A percentile compares a stretch with the other conserved stretches of the same genome.
Evolutionary conservation across 1,140 invertebrate species (phyloP).

Genomic region (Charaxes varanes): DNA sequence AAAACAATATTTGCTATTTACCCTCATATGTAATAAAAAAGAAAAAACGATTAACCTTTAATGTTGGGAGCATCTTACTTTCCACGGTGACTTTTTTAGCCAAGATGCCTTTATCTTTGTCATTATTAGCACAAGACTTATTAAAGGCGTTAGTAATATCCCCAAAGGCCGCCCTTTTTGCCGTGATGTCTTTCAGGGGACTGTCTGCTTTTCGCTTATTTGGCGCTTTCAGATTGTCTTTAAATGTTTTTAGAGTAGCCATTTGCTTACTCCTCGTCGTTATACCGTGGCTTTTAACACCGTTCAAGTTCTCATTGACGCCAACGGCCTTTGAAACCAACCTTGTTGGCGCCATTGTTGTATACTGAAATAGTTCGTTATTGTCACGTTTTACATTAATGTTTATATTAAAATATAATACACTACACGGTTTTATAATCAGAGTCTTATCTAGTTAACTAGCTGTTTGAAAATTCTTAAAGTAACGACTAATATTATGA

Average conservation of each 20-base stretch:
- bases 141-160: slow-evolving; percentile 83
- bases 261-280: slow-evolving; percentile 66
- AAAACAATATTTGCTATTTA: slow-evolving; percentile 20
- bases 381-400: slow-evolving; percentile 38
- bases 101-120: slow-evolving; percentile 51
- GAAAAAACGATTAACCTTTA: slow-evolving; percentile 59
- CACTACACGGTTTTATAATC: neutral
- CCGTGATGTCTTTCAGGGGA: slow-evolving; percentile 72
- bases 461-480: slow-evolving; percentile 33
- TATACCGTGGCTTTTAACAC: slow-evolving; percentile 52
- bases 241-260: slow-evolving; percentile 59
- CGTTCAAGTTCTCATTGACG: slow-evolving; percentile 64
- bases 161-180: slow-evolving; percentile 83
- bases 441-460: slow-evolving; percentile 2
- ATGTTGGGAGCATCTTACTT: slow-evolving; percentile 67
- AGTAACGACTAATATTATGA: slow-evolving; percentile 61
- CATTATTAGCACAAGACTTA: slow-evolving; percentile 48
- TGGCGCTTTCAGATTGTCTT: slow-evolving; percentile 52
- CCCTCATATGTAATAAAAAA: slow-evolving; percentile 24
- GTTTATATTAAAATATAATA: too few species aligned
- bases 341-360: slow-evolving; percentile 76
- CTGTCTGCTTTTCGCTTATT: slow-evolving; percentile 76
- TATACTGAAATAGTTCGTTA: slow-evolving; percentile 33
- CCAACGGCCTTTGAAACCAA: slow-evolving; percentile 66
- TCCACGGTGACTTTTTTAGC: slow-evolving; percentile 73